Base-by-base conservation (phyloP, 2,113 vertebrate genomes). In the Indicator indicator region DNA sequence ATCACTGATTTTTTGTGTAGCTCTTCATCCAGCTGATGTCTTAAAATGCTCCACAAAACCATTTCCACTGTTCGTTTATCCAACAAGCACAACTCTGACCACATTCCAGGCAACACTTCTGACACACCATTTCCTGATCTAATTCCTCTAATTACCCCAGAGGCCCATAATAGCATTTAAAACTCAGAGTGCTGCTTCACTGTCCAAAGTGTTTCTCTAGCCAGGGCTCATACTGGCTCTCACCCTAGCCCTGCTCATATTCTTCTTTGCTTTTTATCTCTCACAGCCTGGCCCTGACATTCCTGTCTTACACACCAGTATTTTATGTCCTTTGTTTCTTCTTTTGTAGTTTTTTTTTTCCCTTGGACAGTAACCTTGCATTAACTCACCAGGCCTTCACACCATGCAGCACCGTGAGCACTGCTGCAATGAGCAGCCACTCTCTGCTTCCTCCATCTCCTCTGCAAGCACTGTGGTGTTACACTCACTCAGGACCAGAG, bases 101-200 rank as follows among this genome's bases (percentile, higher is more conserved):
- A 55, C 73, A 92, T 90, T 44, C 58, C 79, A 91, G 79, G 62
- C 89, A 89, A 54, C 65, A 38, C 74, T 91, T 81, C 55, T 83
- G 90, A 83, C 73, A 75, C 62, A 94, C 62, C 27, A 46, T 84
- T 95, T 96, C 92, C 95, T 95, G 50, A 88, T 91, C 90, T 94
- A 88, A 84, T 94, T 78, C 65, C 90, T 91, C 77, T 83, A 54
- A 81, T 91, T 94, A 54, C 85, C 73, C 76, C 81, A 7, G 85
- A 58, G 94, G 58, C 60, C 65, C 54, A 86, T 64, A 95, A 95
- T 73, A 94, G 68, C 75, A 71, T 94, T 79, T 74, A 83, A 89
- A 94, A 69, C 67, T 30, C 82, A 50, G 52, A 91, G 56, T 55
- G 58, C 75, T 91, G 32, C 72, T 93, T 84, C 1, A 7, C 52